These are phyloP conservation scores for Tretioscincus oriximinensis DNA, from an alignment of 2,113 vertebrate species.

Conservation along the genomic window DNA sequence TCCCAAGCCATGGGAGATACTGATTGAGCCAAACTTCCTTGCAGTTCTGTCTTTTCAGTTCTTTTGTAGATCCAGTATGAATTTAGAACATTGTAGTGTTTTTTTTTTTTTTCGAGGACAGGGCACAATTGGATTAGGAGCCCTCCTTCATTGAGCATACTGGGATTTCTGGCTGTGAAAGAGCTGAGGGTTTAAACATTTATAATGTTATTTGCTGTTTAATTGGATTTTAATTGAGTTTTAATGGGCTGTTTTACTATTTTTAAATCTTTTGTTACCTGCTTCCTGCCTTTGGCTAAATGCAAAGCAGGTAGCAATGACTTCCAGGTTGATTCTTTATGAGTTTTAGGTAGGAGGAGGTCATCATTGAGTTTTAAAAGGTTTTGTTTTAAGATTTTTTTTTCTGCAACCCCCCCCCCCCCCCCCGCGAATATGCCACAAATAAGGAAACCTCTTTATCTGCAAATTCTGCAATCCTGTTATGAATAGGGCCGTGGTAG, in stretches of 20 bases:
- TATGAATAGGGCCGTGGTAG: neutral
- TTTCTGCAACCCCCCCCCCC: too few species aligned
- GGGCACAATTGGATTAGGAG: neutral
- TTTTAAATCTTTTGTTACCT: conserved; percentile 21
- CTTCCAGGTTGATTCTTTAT: neutral
- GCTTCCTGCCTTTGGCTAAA: conserved; percentile 17
- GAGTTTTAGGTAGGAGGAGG: neutral
- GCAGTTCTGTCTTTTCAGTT: neutral
- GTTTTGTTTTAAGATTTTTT: neutral
- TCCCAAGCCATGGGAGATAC: neutral
- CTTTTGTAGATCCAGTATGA: too few species aligned
- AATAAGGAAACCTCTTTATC: neutral
- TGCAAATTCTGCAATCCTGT: neutral
- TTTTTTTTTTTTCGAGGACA: neutral
- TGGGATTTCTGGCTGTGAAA: neutral
- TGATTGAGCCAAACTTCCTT: neutral
- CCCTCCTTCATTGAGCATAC: neutral
- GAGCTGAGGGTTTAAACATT: conserved; percentile 9
- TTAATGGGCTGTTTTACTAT: conserved; percentile 31
- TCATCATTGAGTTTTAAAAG: neutral
- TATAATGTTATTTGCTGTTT: conserved; percentile 14
- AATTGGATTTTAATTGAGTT: conserved; percentile 36
- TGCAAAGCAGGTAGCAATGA: neutral
- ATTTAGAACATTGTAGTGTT: neutral
- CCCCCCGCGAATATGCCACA: neutral